A percentile compares a stretch with the other conserved stretches of the same genome.
Conservation (phyloP, 1,140 invertebrate genomes). For the Sarcophaga peregrina region DNA sequence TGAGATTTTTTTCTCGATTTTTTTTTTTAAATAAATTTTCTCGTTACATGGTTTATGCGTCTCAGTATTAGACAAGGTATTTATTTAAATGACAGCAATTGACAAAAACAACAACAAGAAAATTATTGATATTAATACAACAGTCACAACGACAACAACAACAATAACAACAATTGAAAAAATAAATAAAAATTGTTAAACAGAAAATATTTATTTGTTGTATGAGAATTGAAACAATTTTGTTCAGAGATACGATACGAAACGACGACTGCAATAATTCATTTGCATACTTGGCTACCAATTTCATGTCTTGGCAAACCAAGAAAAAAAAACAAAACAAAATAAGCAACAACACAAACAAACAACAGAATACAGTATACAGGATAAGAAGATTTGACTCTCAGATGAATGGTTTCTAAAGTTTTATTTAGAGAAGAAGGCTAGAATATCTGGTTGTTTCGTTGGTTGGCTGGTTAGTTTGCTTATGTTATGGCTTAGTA, state of each 20-base stretch:
- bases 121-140: background rate
- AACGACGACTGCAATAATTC: conserved; percentile 44
- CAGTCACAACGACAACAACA: too few species aligned
- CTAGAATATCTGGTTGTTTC: conserved; percentile 9
- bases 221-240: conserved; percentile 16
- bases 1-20: too few species aligned
- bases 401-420: background rate
- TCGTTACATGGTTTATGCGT: background rate
- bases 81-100: conserved; percentile 1
- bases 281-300: conserved; percentile 44
- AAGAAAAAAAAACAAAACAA: too few species aligned
- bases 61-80: conserved; percentile 6
- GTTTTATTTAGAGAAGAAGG: background rate
- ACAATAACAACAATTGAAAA: too few species aligned
- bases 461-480: background rate
- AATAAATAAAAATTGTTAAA: too few species aligned
- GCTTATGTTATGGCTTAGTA: too few species aligned
- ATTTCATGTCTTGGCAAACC: background rate
- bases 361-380: background rate
- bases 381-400: conserved; percentile 11
- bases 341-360: too few species aligned
- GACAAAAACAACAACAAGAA: background rate
- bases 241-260: conserved; percentile 42
- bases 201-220: background rate
- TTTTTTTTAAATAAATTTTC: background rate